These are phyloP conservation scores for Colostygia pectinataria DNA, from an alignment of 2,888 invertebrate genomes.

Conservation along the genomic window DNA sequence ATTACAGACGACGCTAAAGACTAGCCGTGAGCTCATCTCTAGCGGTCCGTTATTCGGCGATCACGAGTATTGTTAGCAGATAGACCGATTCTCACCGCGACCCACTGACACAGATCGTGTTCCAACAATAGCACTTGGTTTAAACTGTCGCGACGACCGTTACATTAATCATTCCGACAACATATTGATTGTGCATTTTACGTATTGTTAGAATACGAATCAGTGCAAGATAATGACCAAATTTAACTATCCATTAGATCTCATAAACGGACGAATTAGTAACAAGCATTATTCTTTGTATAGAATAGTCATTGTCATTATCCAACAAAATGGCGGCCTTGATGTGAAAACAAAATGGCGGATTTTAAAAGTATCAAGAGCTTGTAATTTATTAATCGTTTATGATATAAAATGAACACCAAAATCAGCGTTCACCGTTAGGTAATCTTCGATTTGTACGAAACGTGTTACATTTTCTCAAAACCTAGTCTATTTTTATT, in stretches of 20 bases:
- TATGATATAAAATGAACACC: conserved; percentile 21
- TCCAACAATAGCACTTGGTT: conserved; percentile 39
- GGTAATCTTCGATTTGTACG: conserved; percentile 3
- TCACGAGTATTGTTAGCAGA: conserved; percentile 41
- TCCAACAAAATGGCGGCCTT: conserved; percentile 3
- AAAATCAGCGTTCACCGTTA: conserved; percentile 15
- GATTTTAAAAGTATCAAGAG: not conserved
- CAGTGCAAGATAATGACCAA: conserved; percentile 22
- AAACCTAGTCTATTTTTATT: conserved; percentile 34
- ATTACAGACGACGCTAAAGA: conserved; percentile 30
- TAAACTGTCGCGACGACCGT: conserved; percentile 32
- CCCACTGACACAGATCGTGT: conserved; percentile 48
- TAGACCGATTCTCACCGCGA: conserved; percentile 40
- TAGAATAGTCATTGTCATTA: not conserved
- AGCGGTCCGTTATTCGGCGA: conserved; percentile 37
- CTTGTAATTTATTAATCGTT: conserved; percentile 18
- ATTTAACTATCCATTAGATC: conserved; percentile 16
- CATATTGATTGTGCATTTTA: conserved; percentile 5
- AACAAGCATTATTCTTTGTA: not conserved
- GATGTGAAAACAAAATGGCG: conserved; percentile 17
- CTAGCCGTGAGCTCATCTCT: conserved; percentile 8
- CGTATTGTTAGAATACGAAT: conserved; percentile 27
- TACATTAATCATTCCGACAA: conserved; percentile 25
- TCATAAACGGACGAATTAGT: conserved; percentile 17
- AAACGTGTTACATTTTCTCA: conserved; percentile 21